Conservation (phyloP, 2,113 vertebrate species). For the Bos javanicus region DNA sequence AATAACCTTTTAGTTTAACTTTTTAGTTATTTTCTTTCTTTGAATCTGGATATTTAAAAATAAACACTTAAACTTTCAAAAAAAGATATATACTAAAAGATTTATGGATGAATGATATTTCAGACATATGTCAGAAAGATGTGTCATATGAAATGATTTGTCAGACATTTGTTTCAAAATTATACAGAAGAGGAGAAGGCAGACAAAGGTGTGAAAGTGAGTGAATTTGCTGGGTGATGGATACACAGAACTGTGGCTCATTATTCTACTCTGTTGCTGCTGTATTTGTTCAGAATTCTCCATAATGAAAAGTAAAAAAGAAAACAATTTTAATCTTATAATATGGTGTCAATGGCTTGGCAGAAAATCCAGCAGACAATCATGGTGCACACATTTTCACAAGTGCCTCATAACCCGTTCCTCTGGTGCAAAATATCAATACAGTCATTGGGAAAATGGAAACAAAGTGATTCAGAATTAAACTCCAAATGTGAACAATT, state of each 20-base stretch:
- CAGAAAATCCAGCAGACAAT: not conserved
- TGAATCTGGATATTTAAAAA: no score
- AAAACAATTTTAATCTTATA: not conserved
- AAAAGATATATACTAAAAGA: not conserved
- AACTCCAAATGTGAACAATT: not conserved
- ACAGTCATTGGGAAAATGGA: not conserved
- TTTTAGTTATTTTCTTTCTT: no score
- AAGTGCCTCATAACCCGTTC: not conserved
- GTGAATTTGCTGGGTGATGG: not conserved
- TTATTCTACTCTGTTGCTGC: not conserved
- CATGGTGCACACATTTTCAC: not conserved
- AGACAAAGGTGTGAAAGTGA: not conserved
- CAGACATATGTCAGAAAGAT: not conserved
- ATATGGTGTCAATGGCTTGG: not conserved
- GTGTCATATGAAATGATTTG: not conserved
- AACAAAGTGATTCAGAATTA: not conserved
- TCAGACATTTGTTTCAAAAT: not conserved
- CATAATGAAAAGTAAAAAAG: not conserved
- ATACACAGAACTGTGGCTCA: not conserved
- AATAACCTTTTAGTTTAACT: no score
- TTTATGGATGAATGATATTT: not conserved
- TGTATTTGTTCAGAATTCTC: not conserved
- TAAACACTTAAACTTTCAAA: no score
- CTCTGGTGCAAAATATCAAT: not conserved
- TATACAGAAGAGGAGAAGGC: not conserved